A percentile compares a stretch with the other conserved stretches of the same genome.
Evolutionary conservation across 2,888 invertebrate genomes (phyloP).

Genomic region (Microchrysa polita): DNA sequence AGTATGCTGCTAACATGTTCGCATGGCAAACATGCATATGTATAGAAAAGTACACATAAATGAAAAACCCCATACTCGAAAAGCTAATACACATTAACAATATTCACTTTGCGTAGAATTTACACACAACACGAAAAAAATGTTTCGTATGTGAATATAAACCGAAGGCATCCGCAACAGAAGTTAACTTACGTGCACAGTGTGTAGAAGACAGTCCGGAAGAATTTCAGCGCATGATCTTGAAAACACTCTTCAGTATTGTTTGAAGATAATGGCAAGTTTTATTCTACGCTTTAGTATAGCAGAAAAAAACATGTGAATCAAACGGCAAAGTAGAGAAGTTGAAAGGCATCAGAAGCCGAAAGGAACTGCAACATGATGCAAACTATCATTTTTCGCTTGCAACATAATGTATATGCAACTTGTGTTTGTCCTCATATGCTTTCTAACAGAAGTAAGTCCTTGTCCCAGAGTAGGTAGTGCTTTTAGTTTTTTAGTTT

Average conservation of each 20-base stretch:
- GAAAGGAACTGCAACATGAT: conserved; percentile 22
- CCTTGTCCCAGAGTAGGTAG: not conserved
- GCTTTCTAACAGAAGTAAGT: not conserved
- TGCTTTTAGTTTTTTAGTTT: not conserved
- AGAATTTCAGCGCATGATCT: conserved; percentile 41
- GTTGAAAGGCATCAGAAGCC: not conserved
- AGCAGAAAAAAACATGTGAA: conserved; percentile 25
- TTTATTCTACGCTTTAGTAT: conserved; percentile 30
- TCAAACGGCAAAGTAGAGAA: not conserved
- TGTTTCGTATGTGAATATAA: conserved; percentile 14
- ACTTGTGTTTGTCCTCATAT: not conserved
- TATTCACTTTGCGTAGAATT: conserved; percentile 37
- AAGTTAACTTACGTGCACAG: not conserved
- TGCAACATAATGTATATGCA: not conserved
- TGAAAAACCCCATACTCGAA: not conserved
- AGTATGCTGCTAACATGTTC: conserved; percentile 6
- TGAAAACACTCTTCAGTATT: conserved; percentile 24
- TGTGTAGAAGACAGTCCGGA: not conserved
- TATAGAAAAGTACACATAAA: not conserved
- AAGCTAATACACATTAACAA: conserved; percentile 24
- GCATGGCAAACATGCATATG: not conserved
- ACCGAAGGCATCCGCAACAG: conserved; percentile 9
- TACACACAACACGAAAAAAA: conserved; percentile 27
- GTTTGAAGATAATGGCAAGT: conserved; percentile 23
- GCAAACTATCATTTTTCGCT: conserved; percentile 6